Evolutionary conservation across 2,113 vertebrate species (phyloP).

Genomic region (Corythornis madagascariensis): DNA sequence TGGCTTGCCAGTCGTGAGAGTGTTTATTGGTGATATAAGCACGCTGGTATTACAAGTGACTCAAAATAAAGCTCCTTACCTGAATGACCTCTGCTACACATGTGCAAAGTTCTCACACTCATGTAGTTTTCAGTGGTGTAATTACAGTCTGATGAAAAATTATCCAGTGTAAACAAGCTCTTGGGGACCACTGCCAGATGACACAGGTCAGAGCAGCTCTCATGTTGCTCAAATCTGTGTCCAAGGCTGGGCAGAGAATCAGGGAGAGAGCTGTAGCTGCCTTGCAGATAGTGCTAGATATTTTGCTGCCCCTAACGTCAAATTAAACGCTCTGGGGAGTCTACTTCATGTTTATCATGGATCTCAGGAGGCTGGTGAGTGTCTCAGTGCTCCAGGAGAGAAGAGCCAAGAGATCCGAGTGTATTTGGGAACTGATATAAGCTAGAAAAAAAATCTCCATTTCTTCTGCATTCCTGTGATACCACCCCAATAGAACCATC

Average conservation of each 20-base stretch:
- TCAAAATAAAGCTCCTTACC: not conserved
- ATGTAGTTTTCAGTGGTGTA: not conserved
- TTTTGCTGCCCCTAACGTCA: not conserved
- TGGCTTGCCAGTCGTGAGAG: not conserved
- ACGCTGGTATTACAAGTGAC: not conserved
- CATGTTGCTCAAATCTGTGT: not conserved
- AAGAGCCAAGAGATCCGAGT: not conserved
- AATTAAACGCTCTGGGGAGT: not conserved
- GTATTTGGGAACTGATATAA: not conserved
- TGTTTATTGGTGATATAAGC: not conserved
- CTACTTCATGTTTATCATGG: not conserved
- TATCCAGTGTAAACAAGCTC: constrained; percentile 18
- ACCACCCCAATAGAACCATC: not conserved
- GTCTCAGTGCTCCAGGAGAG: not conserved
- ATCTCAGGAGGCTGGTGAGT: not conserved
- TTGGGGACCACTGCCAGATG: constrained; percentile 3
- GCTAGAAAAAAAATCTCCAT: not conserved
- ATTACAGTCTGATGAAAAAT: not conserved
- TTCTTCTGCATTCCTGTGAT: not conserved
- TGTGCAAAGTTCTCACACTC: not conserved
- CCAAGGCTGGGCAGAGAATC: not conserved
- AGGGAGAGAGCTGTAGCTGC: not conserved
- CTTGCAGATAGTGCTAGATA: not conserved
- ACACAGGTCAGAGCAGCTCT: constrained; percentile 33
- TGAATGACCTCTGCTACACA: not conserved